Conservation (phyloP, 2,113 vertebrate genomes). For the Cebus imitator region DNA sequence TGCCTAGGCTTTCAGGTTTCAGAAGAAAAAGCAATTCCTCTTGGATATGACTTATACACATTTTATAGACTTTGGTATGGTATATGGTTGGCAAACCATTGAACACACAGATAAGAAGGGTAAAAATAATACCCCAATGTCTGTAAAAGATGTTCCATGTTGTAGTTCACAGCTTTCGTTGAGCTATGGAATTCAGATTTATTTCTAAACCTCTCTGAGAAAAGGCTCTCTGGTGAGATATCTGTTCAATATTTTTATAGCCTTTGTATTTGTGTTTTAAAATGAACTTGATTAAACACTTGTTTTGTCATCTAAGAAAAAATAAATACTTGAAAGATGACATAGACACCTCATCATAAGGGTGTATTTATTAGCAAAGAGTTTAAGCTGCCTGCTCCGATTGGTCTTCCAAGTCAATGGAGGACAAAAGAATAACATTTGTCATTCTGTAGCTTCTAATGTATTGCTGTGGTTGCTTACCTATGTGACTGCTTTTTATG, state of each 20-base stretch:
- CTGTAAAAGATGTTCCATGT: conserved; percentile 65
- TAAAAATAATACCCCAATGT: conserved; percentile 40
- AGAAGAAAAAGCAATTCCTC: conserved; percentile 71
- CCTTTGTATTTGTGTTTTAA: conserved; percentile 23
- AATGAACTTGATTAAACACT: conserved; percentile 39
- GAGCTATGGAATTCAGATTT: conserved; percentile 69
- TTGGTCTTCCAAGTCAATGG: neutral
- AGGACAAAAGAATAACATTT: neutral
- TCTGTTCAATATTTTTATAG: conserved; percentile 27
- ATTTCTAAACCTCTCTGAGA: conserved; percentile 74
- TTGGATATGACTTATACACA: conserved; percentile 69
- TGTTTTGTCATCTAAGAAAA: conserved; percentile 18
- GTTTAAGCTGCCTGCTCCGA: neutral
- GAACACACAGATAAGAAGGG: conserved; percentile 31
- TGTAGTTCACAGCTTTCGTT: conserved; percentile 65
- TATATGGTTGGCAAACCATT: conserved; percentile 39
- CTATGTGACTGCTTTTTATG: neutral
- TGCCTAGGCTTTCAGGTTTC: conserved; percentile 56
- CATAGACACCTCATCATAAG: neutral
- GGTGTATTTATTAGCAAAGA: conserved; percentile 24
- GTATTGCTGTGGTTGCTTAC: neutral
- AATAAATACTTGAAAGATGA: neutral
- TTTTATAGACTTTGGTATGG: conserved; percentile 17
- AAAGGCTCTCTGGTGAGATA: conserved; percentile 69
- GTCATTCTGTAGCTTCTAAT: neutral